Percentiles rank a stretch among this genome's conserved stretches.
phyloP scores from a whole-genome alignment of 2,888 invertebrate species.

The Neocrepidodera transversa region DNA sequence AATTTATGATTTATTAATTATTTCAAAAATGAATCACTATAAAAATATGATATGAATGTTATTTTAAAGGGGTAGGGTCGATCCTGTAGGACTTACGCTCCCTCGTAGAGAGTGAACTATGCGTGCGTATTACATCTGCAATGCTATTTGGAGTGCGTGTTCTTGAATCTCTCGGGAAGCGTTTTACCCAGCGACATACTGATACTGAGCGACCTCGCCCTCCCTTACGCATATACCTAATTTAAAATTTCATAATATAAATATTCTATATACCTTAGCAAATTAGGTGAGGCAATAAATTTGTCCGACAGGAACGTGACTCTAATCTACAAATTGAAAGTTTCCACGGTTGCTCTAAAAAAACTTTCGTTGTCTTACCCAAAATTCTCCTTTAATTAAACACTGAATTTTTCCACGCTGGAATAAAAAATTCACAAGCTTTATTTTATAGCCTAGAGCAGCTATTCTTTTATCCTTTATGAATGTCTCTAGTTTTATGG shows the following conservation, averaged over 20 bases:
- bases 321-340: constrained; percentile 25
- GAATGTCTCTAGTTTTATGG: constrained; percentile 6
- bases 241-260: constrained; percentile 40
- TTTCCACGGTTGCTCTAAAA: constrained; percentile 1
- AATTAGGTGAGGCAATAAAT: constrained; percentile 39
- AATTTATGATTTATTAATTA: no score
- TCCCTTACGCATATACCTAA: constrained; percentile 37
- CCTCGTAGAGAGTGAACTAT: constrained; percentile 51
- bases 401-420: not conserved
- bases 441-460: constrained; percentile 16
- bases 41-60: not conserved
- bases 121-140: constrained; percentile 55
- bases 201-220: constrained; percentile 34
- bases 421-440: constrained; percentile 4
- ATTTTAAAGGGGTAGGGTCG: constrained; percentile 7
- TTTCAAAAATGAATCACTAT: not conserved
- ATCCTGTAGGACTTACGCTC: constrained; percentile 41
- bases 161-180: constrained; percentile 42
- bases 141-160: constrained; percentile 54
- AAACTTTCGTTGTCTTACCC: constrained; percentile 9
- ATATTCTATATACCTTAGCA: constrained; percentile 38
- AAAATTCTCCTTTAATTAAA: not conserved
- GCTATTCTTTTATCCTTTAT: constrained; percentile 8
- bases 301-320: constrained; percentile 26
- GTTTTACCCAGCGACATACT: constrained; percentile 33